phyloP scores from a whole-genome alignment of 2,888 invertebrate genomes.

The Trileptium ribeirensis region DNA sequence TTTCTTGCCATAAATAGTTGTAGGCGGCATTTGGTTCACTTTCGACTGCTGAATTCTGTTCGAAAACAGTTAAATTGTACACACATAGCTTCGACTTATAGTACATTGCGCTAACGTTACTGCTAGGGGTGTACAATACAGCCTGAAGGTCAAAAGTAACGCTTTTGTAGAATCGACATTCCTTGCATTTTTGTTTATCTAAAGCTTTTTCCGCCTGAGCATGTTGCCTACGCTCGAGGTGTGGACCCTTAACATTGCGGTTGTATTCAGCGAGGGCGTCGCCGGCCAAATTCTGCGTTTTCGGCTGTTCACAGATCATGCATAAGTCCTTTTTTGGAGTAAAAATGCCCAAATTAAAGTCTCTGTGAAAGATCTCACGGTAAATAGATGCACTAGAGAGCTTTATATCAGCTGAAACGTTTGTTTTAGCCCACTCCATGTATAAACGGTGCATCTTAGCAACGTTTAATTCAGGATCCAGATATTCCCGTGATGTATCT shows the following conservation, averaged over 20 bases:
- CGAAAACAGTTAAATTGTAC: constrained; percentile 13
- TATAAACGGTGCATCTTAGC: no score
- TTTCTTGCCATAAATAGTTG: constrained; percentile 17
- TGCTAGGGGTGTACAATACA: constrained; percentile 5
- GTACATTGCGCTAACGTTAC: constrained; percentile 16
- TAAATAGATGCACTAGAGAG: no score
- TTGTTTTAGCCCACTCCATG: no score
- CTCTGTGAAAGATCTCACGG: neutral
- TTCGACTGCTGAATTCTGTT: no score
- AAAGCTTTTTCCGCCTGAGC: neutral
- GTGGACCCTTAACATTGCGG: neutral
- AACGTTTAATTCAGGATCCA: no score
- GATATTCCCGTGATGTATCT: no score
- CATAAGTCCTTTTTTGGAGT: constrained; percentile 11
- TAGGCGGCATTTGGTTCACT: neutral
- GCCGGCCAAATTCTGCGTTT: neutral
- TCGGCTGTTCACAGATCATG: neutral
- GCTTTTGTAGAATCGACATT: neutral
- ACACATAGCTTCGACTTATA: constrained; percentile 15
- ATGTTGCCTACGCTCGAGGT: neutral
- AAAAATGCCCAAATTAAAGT: constrained; percentile 4
- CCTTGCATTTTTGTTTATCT: neutral
- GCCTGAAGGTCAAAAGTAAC: constrained; percentile 17
- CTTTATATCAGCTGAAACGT: no score
- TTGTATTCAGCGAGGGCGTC: neutral